Base-by-base conservation (phyloP, 2,888 invertebrate species). In the Hirtodrosophila alboralis region DNA sequence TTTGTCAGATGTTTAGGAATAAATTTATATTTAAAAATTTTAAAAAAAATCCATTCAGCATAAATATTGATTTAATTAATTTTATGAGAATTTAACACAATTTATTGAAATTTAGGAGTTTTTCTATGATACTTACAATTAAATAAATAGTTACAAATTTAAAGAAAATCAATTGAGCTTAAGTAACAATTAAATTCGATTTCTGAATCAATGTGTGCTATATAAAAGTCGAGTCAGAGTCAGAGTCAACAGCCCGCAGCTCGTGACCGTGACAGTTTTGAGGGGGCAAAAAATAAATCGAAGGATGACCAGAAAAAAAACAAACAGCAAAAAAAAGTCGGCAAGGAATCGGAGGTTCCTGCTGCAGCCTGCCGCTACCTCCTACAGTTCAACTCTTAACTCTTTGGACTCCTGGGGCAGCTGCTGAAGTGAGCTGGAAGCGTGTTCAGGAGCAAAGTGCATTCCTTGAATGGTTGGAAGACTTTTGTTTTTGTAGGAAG, bases 391-490 rank as follows among this genome's bases (percentile, higher is more conserved):
- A 10, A 4, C 14, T 37, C 12, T 34, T n/a, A 14, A 5, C 12
- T 12, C 13, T 28, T n/a, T 37, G 10, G 28, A 49, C 21, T 26
- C 18, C 18, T 18, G n/a, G n/a, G n/a, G 9, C 23, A 2, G n/a
- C 45, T 16, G 47, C 54, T 14, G 44, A 54, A 57, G 69, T 66
- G 66, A 80, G 81, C 67, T 65, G 78, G 36, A 66, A 72, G 81
- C 74, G 81, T 84, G 84, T 74, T 75, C 66, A 71, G 68, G 68
- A 77, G 83, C 75, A 75, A 76, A 78, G 71, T 73, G 77, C 79
- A 84, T 86, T 75, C 69, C 59, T 34, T 23, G 56, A 56, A 72
- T 72, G 64, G 49, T 68, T 72, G 27, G 3, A 18, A 4, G 18
- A 18, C 18, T 18, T 3, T 37, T 45, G 21, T 48, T 28, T 34